phyloP scores from a whole-genome alignment of 2,888 invertebrate genomes.

The Geotrupes spiniger region DNA sequence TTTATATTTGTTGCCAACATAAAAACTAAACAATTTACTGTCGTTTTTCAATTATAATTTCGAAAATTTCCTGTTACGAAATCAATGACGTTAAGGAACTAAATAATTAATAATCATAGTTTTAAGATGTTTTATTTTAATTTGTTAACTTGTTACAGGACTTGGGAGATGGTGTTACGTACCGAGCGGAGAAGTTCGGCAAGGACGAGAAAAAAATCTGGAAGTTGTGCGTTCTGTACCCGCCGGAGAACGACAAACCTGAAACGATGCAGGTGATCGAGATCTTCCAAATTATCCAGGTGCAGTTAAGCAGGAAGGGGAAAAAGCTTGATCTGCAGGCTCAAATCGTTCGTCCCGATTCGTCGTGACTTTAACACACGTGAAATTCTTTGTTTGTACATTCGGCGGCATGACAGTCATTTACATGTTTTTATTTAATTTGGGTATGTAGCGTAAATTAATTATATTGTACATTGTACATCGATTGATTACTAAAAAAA shows the following conservation, averaged over 20 bases:
- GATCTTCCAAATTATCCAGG: slow-evolving; percentile 42
- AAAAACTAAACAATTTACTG: no score
- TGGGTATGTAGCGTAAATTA: no score
- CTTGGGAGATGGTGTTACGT: slow-evolving; percentile 33
- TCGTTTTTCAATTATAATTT: no score
- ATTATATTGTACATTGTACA: no score
- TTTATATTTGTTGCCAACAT: no score
- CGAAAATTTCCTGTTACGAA: no score
- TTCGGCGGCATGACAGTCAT: no score
- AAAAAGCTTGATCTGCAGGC: slow-evolving; percentile 42
- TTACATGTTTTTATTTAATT: no score
- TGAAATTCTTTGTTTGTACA: slow-evolving; percentile 1
- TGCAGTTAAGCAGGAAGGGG: slow-evolving; percentile 36
- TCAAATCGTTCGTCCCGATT: slow-evolving; percentile 36
- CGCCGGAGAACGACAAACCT: slow-evolving; percentile 28
- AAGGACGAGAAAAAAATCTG: slow-evolving; percentile 29
- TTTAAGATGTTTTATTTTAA: no score
- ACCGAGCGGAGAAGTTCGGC: slow-evolving; percentile 27
- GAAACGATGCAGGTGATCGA: slow-evolving; percentile 36
- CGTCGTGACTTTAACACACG: neutral
- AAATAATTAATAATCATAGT: no score
- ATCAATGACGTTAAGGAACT: no score
- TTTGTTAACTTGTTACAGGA: slow-evolving; percentile 32
- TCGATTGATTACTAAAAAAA: no score
- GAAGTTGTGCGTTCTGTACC: slow-evolving; percentile 35